A percentile compares a stretch with the other conserved stretches of the same genome.
These are phyloP conservation scores for Lithophane socia DNA, from an alignment of 2,888 invertebrate genomes.

Conservation along the genomic window DNA sequence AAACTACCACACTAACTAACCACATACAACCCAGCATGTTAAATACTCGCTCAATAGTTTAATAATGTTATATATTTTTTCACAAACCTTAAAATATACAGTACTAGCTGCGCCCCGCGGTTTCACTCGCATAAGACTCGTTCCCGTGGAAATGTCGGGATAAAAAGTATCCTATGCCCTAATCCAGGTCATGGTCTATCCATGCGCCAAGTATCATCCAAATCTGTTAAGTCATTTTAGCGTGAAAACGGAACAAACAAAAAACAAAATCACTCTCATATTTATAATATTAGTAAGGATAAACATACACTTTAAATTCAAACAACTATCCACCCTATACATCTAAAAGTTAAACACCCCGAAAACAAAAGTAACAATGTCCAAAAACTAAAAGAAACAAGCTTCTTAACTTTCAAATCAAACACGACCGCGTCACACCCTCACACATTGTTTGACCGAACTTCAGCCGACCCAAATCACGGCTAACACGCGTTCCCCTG, in stretches of 20 bases:
- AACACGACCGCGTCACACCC: conserved; percentile 71
- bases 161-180: no score
- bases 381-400: conserved; percentile 63
- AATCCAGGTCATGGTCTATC: no score
- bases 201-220: no score
- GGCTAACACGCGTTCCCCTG: conserved; percentile 81
- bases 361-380: conserved; percentile 49
- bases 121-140: no score
- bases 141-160: no score
- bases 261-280: no score
- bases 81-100: not conserved
- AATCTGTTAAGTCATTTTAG: no score
- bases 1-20: not conserved
- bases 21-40: conserved; percentile 2
- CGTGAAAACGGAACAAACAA: no score
- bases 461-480: conserved; percentile 80
- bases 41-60: conserved; percentile 14
- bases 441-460: conserved; percentile 81
- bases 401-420: conserved; percentile 75
- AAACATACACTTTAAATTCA: conserved; percentile 6
- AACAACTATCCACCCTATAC: conserved; percentile 21
- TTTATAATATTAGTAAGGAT: no score
- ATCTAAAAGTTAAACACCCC: conserved; percentile 46
- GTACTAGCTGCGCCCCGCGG: no score
- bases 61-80: not conserved